A percentile compares a stretch with the other conserved stretches of the same genome.
Conservation (phyloP, 2,888 invertebrate species). For the Drosophila pseudotalamancana region DNA sequence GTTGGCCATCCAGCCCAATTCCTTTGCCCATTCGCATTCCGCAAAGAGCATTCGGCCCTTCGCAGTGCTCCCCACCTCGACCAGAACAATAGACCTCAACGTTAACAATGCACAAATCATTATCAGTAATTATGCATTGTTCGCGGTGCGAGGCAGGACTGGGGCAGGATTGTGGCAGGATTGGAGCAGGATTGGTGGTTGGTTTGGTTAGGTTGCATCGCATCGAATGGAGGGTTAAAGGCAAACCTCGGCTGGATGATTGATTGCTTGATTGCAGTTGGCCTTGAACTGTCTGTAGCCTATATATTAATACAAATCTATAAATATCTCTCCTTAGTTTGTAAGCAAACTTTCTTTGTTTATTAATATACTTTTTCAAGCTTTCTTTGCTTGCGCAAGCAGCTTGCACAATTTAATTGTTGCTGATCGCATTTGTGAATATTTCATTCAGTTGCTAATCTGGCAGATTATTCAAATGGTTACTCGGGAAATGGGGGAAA, state of each 20-base stretch:
- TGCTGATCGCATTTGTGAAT: constrained; percentile 5
- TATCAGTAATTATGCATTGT: constrained; percentile 79
- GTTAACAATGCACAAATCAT: constrained; percentile 74
- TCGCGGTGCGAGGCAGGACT: constrained; percentile 26
- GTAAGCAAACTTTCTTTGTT: background rate
- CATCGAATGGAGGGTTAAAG: constrained; percentile 4
- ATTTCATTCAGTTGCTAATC: background rate
- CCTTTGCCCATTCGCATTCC: constrained; percentile 15
- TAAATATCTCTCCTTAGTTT: background rate
- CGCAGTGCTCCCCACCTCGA: background rate
- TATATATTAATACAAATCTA: background rate
- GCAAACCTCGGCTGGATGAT: constrained; percentile 43
- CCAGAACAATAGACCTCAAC: constrained; percentile 63
- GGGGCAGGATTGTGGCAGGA: constrained; percentile 6
- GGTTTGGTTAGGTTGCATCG: background rate
- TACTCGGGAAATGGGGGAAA: no score
- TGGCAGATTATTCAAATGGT: background rate
- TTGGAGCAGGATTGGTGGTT: background rate
- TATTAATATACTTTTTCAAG: no score
- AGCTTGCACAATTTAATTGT: background rate
- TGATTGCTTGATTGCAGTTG: constrained; percentile 70
- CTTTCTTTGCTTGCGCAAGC: background rate
- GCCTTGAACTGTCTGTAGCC: constrained; percentile 61
- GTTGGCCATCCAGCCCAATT: constrained; percentile 21
- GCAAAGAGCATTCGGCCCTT: constrained; percentile 10